phyloP scores from a whole-genome alignment of 2,888 invertebrate genomes.

The Epiblema foenella region DNA sequence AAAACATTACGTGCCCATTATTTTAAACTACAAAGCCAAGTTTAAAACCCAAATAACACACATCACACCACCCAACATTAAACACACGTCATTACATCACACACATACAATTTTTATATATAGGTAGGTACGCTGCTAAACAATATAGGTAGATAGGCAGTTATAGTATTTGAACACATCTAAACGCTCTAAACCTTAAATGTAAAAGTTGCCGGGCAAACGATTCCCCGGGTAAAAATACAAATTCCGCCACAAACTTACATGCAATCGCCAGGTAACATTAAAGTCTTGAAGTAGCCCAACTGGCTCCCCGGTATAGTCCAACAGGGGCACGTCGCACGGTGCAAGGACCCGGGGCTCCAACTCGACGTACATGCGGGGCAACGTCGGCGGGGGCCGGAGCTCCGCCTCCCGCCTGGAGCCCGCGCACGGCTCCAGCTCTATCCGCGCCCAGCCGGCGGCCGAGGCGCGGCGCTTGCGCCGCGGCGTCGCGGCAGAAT shows the following conservation, averaged over 20 bases:
- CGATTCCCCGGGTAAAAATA: too few relatives aligned
- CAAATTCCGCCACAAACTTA: constrained; percentile 43
- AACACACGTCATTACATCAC: too few relatives aligned
- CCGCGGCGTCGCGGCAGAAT: constrained; percentile 31
- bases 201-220: too few relatives aligned
- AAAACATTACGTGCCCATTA: too few relatives aligned
- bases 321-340: constrained; percentile 62
- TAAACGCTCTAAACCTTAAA: too few relatives aligned
- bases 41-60: too few relatives aligned
- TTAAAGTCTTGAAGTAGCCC: constrained; percentile 73
- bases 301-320: constrained; percentile 68
- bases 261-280: constrained; percentile 67
- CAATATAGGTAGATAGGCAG: too few relatives aligned
- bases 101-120: too few relatives aligned
- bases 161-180: too few relatives aligned
- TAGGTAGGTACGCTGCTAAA: too few relatives aligned
- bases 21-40: too few relatives aligned
- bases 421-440: constrained; percentile 49
- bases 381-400: constrained; percentile 74
- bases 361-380: constrained; percentile 73
- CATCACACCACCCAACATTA: too few relatives aligned
- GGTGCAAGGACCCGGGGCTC: constrained; percentile 67
- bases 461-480: constrained; percentile 44
- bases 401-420: constrained; percentile 52
- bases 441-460: constrained; percentile 53